These are phyloP conservation scores for Holotrichia oblita DNA, from an alignment of 1,140 invertebrate genomes.

Conservation along the genomic window DNA sequence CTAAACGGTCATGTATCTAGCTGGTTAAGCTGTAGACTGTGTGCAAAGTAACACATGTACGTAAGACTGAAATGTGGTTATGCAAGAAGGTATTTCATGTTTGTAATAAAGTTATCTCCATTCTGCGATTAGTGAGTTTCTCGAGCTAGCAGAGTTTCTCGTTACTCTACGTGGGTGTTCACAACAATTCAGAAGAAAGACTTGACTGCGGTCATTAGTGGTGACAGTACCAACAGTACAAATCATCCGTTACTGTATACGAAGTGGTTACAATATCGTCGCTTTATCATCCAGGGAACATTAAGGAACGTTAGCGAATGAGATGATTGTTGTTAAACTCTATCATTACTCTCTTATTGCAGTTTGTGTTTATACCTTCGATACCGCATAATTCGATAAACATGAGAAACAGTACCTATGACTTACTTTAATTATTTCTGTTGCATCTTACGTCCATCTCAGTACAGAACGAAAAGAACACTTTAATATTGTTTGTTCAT, in stretches of 20 bases:
- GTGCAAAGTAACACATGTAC: background rate
- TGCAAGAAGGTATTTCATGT: slow-evolving; percentile 8
- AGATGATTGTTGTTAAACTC: too few species aligned
- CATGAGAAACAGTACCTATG: too few species aligned
- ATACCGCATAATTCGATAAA: too few species aligned
- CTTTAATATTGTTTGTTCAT: too few species aligned
- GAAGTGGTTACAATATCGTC: background rate
- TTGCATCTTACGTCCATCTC: too few species aligned
- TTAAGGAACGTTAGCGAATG: too few species aligned
- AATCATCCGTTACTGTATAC: slow-evolving; percentile 16
- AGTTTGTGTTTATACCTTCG: too few species aligned
- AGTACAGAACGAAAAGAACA: too few species aligned
- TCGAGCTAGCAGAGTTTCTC: background rate
- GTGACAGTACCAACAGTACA: background rate
- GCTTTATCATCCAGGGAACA: slow-evolving; percentile 14
- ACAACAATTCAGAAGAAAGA: slow-evolving; percentile 22
- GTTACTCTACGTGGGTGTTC: slow-evolving; percentile 8
- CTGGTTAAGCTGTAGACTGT: background rate
- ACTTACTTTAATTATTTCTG: too few species aligned
- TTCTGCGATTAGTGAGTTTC: slow-evolving; percentile 16
- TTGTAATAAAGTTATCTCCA: slow-evolving; percentile 25
- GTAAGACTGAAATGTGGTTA: slow-evolving; percentile 20
- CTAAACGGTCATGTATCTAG: background rate
- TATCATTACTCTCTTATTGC: too few species aligned
- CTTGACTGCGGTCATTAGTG: slow-evolving; percentile 9